Evolutionary conservation across 2,113 vertebrate genomes (phyloP).

Genomic region (Argyrosomus japonicus): DNA sequence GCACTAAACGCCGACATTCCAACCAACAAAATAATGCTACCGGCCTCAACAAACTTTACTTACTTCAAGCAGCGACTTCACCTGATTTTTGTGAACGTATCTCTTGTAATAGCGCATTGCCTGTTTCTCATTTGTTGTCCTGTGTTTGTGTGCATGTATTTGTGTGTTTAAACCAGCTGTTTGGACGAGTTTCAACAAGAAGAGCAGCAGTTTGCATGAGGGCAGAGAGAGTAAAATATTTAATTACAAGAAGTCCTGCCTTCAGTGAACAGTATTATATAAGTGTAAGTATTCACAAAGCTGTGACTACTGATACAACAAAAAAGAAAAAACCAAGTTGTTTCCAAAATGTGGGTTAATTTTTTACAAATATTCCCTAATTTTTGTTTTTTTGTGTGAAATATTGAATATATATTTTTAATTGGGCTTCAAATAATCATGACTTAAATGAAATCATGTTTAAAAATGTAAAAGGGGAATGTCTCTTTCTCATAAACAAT

Average conservation of each 20-base stretch:
- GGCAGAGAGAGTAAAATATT: slow-evolving; percentile 11
- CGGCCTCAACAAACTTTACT: background rate
- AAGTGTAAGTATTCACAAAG: background rate
- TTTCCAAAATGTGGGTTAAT: background rate
- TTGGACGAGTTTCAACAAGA: slow-evolving; percentile 61
- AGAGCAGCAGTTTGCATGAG: slow-evolving; percentile 7
- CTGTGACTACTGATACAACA: background rate
- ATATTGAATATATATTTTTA: too few relatives aligned
- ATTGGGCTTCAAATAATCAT: too few relatives aligned
- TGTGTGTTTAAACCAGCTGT: slow-evolving; percentile 56
- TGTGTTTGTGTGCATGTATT: background rate
- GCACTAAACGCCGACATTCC: slow-evolving; percentile 48
- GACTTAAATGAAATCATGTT: too few relatives aligned
- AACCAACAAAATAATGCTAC: background rate
- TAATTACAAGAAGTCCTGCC: background rate
- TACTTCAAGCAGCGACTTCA: background rate
- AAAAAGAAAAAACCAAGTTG: background rate
- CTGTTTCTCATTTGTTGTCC: slow-evolving; percentile 30
- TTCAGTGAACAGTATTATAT: background rate
- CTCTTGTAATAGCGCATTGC: background rate
- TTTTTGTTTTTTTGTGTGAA: too few relatives aligned
- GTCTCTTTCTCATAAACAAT: too few relatives aligned
- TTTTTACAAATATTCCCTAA: too few relatives aligned
- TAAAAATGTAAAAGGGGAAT: too few relatives aligned
- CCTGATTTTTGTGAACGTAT: slow-evolving; percentile 7